phyloP scores from a whole-genome alignment of 30 jellyfish, hydroid and myxozoan species.

The Hydractinia echinata region DNA sequence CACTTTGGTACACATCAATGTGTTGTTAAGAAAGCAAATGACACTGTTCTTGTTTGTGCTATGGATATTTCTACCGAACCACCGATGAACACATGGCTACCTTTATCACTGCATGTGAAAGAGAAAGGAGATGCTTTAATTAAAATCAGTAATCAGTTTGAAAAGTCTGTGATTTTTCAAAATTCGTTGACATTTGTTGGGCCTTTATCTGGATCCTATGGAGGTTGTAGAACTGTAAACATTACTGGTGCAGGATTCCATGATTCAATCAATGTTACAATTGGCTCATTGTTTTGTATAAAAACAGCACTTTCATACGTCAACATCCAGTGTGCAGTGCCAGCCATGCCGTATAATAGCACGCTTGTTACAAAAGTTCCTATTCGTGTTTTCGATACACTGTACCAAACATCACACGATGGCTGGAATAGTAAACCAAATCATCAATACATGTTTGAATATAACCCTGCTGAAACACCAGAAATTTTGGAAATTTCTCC shows the following conservation, averaged over 20 bases:
- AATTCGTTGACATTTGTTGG: constrained; percentile 38
- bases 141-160: constrained; percentile 24
- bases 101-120: constrained; percentile 42
- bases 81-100: constrained; percentile 49
- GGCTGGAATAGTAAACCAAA: not conserved
- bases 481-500: not conserved
- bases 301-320: not conserved
- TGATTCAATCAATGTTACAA: constrained; percentile 18
- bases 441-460: not conserved
- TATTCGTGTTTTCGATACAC: constrained; percentile 1
- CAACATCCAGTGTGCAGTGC: not conserved
- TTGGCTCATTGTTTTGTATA: not conserved
- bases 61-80: constrained; percentile 44
- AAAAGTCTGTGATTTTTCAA: constrained; percentile 44
- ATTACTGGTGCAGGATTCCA: constrained; percentile 65
- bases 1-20: constrained; percentile 51
- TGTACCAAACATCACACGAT: not conserved
- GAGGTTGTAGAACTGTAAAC: constrained; percentile 69
- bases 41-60: constrained; percentile 42
- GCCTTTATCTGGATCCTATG: constrained; percentile 66
- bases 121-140: constrained; percentile 71
- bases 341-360: not conserved
- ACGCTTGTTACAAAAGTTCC: not conserved
- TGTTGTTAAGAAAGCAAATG: constrained; percentile 39
- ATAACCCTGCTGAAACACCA: constrained; percentile 12